Evolutionary conservation across 2,797 vertebrate genomes (phyloP).

Genomic region (Tarsius wallacei): DNA sequence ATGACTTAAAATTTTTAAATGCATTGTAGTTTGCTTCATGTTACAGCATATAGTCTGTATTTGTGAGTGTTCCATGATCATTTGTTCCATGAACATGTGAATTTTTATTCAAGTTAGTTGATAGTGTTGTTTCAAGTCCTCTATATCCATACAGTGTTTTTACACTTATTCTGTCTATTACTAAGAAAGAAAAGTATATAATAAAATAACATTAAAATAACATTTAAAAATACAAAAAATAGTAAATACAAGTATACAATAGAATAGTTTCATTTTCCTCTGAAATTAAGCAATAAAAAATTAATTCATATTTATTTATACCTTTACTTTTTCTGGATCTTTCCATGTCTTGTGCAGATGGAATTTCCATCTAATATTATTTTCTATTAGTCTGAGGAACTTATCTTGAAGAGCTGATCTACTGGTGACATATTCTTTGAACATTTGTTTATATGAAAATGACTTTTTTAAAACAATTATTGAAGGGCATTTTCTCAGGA

Average conservation of each 20-base stretch:
- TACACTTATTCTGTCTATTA: not conserved
- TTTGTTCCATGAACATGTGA: not conserved
- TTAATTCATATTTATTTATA: not conserved
- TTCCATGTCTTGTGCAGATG: not conserved
- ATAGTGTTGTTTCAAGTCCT: not conserved
- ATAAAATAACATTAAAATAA: not conserved
- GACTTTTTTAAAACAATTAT: not conserved
- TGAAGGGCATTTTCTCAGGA: not conserved
- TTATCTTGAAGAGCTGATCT: not conserved
- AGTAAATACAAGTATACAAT: not conserved
- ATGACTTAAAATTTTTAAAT: not conserved
- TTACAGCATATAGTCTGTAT: not conserved
- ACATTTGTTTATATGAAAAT: not conserved
- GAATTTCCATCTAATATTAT: not conserved
- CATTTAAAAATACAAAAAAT: not conserved
- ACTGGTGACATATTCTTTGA: not conserved
- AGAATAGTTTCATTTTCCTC: not conserved
- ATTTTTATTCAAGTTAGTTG: not conserved
- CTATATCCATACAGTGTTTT: not conserved
- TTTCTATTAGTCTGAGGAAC: conserved; percentile 30
- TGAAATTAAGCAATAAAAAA: not conserved
- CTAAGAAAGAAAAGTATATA: not conserved
- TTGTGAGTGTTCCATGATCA: not conserved
- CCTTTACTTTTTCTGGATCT: not conserved
- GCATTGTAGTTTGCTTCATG: not conserved